Evolutionary conservation across 2,888 invertebrate genomes (phyloP), one percentile per base, ranked within the genome.

Genomic region (Eumacrocentrus americanus): DNA sequence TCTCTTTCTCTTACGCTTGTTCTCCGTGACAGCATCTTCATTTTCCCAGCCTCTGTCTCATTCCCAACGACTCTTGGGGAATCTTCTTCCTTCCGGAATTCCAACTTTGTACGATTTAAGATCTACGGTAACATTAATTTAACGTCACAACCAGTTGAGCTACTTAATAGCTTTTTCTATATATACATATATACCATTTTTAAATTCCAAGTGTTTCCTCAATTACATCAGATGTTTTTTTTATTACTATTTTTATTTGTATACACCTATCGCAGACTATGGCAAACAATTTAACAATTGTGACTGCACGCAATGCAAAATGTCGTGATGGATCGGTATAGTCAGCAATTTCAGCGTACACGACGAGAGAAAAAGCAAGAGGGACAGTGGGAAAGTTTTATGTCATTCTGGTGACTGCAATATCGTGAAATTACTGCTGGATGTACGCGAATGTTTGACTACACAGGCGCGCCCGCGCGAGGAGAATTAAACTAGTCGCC

Each of bases 401-500:
- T 25, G 18, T 1, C 12, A 34, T 51, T 35, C 20, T 14, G 34
- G 34, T 12, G 35, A 34, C 20, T 34, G 38, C 22, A 55, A 38
- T 50, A 52, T 20, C 52, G 51, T 54, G 38, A 46, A 42, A 47
- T 12, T 29, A 16, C 16, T 47, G 22, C 12, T 37, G 34, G 47
- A 48, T 56, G 51, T 25, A 38, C 46, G 29, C 22, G 58, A 54
- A 50, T 50, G 55, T 63, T 67, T 67, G 70, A 69, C 69, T 71
- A 66, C 69, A 69, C 64, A 61, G 64, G 60, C 35, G 63, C 57
- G 59, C 60, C 61, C 63, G 59, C 51, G 57, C 42, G 52, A 38
- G 54, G 55, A 62, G 52, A 50, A 20, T 40, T 35, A 35, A 34
- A 40, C 25, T 47, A 44, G 22, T 29, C 29, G 53, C 47, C 55